Evolutionary conservation across 2,888 invertebrate species (phyloP), one percentile per base, ranked within the genome.

Genomic region (Clivina fossor): DNA sequence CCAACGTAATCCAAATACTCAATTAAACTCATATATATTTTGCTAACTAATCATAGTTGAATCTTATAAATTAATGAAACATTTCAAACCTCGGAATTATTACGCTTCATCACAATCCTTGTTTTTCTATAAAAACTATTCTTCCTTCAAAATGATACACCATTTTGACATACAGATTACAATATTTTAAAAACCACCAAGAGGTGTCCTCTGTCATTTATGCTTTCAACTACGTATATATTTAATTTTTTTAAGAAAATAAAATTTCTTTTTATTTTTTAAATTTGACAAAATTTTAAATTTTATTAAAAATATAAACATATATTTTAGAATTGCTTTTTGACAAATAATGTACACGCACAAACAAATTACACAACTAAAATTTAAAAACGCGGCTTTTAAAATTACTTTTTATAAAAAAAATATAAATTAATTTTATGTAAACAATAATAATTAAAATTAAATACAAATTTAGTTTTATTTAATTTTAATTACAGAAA

Each of bases 161-260:
- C 55, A 55, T 55, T 55, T 55, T 55, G 55, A 55, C 55, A 47
- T 55, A 46, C 47, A 55, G 47, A 47, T 47, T 37, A 51, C 32
- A 51, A 51, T 51, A 51, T 54, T 55, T 55, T 55, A 55, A 55
- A 55, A 55, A 55, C 47, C 55, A 19, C 11, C 44, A 20, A 16
- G n/a, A 24, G 18, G 18, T 44, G 53, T 44, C 53, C 44, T 53
- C 53, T 53, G 44, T 53, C 44, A 44, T 11, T 26, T 37, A 24
- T 44, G 43, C 37, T 30, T 18, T 43, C 24, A 53, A 44, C 44
- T 16, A 44, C 13, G 37, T 37, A 32, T 35, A 2, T 13, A 37
- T n/a, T n/a, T n/a, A n/a, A n/a, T n/a, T n/a, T n/a, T n/a, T n/a
- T n/a, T n/a, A n/a, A n/a, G n/a, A n/a, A n/a, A n/a, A n/a, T n/a